Percentiles rank a stretch among this genome's conserved stretches.
phyloP scores from a whole-genome alignment of 2,113 vertebrate genomes.

The Marmota flaviventris region DNA sequence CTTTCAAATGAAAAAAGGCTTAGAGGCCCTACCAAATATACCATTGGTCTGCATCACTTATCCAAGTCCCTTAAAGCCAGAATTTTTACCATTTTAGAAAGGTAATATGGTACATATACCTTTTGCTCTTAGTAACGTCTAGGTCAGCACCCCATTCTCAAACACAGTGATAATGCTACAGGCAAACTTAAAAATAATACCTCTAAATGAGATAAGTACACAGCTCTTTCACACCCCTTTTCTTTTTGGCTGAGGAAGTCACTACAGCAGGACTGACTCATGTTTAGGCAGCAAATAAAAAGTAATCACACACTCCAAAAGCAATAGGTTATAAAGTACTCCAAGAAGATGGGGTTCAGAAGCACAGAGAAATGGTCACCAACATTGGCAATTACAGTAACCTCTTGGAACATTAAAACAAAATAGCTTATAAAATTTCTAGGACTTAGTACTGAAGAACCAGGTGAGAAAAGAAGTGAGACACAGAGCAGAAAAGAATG shows the following conservation, averaged over 20 bases:
- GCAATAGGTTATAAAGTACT: background rate
- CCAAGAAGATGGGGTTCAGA: background rate
- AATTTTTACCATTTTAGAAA: conserved; percentile 48
- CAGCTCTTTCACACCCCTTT: background rate
- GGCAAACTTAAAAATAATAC: background rate
- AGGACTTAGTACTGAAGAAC: background rate
- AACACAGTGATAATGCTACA: background rate
- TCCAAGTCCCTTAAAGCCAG: background rate
- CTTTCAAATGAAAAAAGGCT: background rate
- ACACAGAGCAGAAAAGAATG: background rate
- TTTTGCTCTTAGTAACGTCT: background rate
- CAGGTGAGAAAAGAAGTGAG: background rate
- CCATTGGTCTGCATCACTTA: background rate
- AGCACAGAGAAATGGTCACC: background rate
- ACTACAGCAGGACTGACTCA: background rate
- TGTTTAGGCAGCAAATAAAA: background rate
- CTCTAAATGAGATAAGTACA: background rate
- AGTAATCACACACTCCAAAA: background rate
- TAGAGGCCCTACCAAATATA: background rate
- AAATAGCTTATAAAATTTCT: background rate
- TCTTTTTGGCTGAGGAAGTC: background rate
- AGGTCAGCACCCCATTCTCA: background rate
- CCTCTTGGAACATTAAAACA: background rate
- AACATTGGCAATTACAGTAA: background rate
- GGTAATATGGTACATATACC: background rate